Evolutionary conservation across 2,888 invertebrate species (phyloP).

Genomic region (Epinotia nisella): DNA sequence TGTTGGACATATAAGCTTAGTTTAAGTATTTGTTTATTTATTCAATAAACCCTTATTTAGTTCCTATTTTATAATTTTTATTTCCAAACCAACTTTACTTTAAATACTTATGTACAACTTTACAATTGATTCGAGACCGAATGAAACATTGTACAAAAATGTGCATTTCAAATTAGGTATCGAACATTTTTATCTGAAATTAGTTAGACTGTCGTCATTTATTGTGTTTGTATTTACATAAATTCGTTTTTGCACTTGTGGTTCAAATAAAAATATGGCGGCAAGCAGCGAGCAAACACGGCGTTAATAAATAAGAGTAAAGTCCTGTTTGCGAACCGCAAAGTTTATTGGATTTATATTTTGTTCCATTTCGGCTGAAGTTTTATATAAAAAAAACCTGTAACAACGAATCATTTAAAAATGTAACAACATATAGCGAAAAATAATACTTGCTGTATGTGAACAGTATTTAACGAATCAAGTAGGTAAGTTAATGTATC

Average conservation of each 20-base stretch:
- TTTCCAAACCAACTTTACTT: neutral
- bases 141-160: neutral
- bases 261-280: conserved; percentile 10
- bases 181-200: neutral
- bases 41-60: neutral
- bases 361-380: neutral
- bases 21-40: neutral
- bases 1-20: neutral
- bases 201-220: neutral
- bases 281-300: conserved; percentile 15
- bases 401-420: too few relatives aligned
- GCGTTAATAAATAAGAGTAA: conserved; percentile 33
- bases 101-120: neutral
- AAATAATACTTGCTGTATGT: too few relatives aligned
- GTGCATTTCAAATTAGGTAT: neutral
- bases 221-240: neutral
- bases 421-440: too few relatives aligned
- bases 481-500: too few relatives aligned
- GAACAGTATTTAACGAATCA: too few relatives aligned
- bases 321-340: conserved; percentile 4
- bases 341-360: conserved; percentile 18
- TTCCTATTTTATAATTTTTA: neutral
- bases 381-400: neutral
- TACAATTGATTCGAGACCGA: neutral
- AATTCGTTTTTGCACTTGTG: neutral